Conservation (phyloP, 2,797 vertebrate species). For the Squalus acanthias region DNA sequence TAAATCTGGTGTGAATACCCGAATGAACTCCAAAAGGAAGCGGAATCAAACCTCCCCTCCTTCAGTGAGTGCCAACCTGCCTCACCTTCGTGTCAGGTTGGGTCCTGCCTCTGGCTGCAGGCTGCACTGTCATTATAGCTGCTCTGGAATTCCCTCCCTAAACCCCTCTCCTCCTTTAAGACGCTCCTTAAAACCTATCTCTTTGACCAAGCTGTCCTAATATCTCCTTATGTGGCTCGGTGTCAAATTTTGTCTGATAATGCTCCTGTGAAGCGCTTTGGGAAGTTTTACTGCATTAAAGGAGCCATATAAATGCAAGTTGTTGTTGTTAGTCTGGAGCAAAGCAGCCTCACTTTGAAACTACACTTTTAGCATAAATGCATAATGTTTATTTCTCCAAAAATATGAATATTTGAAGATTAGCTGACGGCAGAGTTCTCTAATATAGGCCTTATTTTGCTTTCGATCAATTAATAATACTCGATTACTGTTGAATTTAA, state of each 20-base stretch:
- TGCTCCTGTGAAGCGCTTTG: not conserved
- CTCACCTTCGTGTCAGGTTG: not conserved
- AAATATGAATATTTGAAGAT: not conserved
- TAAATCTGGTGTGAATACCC: not conserved
- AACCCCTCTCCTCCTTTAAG: not conserved
- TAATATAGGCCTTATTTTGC: not conserved
- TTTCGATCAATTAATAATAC: not conserved
- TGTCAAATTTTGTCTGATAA: not conserved
- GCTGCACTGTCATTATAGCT: not conserved
- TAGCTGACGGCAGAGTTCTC: not conserved
- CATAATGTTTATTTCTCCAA: not conserved
- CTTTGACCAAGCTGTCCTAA: too few relatives aligned
- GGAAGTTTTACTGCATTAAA: not conserved
- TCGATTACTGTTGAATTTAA: not conserved
- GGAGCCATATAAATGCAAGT: not conserved
- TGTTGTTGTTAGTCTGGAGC: not conserved
- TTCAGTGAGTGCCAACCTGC: not conserved
- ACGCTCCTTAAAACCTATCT: too few relatives aligned
- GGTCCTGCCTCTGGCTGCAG: not conserved
- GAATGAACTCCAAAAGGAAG: not conserved
- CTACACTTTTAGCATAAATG: not conserved
- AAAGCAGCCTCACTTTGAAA: not conserved
- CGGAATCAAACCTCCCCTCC: not conserved
- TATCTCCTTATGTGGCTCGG: not conserved
- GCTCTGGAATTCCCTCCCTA: not conserved